These are phyloP conservation scores for Apeira syringaria DNA, from an alignment of 2,888 invertebrate genomes.

Conservation along the genomic window DNA sequence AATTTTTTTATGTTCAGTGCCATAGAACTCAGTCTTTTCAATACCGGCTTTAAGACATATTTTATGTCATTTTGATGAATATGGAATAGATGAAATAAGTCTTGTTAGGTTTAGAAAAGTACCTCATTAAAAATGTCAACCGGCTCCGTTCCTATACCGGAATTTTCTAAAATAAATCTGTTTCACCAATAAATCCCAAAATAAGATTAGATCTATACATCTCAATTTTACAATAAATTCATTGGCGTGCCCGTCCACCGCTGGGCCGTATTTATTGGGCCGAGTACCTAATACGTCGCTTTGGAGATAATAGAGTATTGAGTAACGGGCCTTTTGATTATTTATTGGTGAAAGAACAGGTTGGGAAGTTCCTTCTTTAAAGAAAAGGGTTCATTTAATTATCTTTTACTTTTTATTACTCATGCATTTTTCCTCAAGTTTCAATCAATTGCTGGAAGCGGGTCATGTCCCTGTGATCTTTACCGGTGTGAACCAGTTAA, in stretches of 20 bases:
- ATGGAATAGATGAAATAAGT: too few species aligned
- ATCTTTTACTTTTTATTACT: too few species aligned
- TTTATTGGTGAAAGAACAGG: slow-evolving; percentile 43
- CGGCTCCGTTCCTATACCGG: slow-evolving; percentile 19
- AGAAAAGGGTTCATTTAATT: slow-evolving; percentile 4
- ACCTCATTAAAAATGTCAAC: not conserved
- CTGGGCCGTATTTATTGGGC: slow-evolving; percentile 62
- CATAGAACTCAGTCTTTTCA: too few species aligned
- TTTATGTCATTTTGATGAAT: too few species aligned
- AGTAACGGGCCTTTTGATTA: slow-evolving; percentile 60
- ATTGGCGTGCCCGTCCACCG: slow-evolving; percentile 55
- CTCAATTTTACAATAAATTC: slow-evolving; percentile 79
- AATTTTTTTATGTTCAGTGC: too few species aligned
- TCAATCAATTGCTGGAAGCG: too few species aligned
- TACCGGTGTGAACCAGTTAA: too few species aligned
- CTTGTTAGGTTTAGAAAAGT: not conserved
- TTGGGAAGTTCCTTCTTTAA: slow-evolving; percentile 1
- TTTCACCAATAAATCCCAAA: slow-evolving; percentile 67
- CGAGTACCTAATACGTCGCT: slow-evolving; percentile 72
- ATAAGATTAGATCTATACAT: slow-evolving; percentile 78
- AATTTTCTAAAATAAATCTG: slow-evolving; percentile 68
- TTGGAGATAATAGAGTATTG: slow-evolving; percentile 67
- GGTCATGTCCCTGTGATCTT: too few species aligned
- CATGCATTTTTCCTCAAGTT: too few species aligned
- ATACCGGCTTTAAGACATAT: too few species aligned